A percentile compares a stretch with the other conserved stretches of the same genome.
These are phyloP conservation scores for Crioceris asparagi DNA, from an alignment of 2,888 invertebrate species.

Conservation along the genomic window DNA sequence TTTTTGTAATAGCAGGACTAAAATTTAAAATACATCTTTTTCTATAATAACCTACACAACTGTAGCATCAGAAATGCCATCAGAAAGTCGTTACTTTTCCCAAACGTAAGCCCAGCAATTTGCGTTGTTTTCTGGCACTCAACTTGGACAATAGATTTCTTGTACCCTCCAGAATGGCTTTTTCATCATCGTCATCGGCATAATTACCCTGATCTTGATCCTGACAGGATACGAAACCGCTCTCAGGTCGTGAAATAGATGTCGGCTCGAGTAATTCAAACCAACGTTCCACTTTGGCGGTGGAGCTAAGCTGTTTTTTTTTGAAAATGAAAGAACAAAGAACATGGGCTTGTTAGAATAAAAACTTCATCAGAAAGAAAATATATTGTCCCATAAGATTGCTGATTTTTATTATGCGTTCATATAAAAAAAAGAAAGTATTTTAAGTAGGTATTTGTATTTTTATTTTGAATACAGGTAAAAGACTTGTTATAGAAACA, in stretches of 20 bases:
- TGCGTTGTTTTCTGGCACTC: slow-evolving; percentile 59
- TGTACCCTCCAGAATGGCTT: slow-evolving; percentile 54
- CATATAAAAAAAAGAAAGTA: neutral
- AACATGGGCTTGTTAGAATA: too few species aligned
- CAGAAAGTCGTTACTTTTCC: slow-evolving; percentile 63
- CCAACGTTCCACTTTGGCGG: slow-evolving; percentile 73
- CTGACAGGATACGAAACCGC: slow-evolving; percentile 61
- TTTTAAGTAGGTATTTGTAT: too few species aligned
- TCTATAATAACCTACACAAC: neutral
- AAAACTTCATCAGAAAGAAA: too few species aligned
- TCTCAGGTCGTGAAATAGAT: slow-evolving; percentile 62
- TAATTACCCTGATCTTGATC: slow-evolving; percentile 47
- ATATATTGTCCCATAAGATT: too few species aligned
- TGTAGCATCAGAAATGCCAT: slow-evolving; percentile 26
- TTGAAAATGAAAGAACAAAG: too few species aligned
- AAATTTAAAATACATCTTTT: too few species aligned
- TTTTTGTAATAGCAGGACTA: neutral
- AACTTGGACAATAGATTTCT: slow-evolving; percentile 57
- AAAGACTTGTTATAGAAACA: neutral
- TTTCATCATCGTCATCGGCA: slow-evolving; percentile 46
- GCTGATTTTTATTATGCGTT: neutral
- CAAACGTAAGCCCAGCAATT: slow-evolving; percentile 56
- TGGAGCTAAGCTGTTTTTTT: slow-evolving; percentile 64
- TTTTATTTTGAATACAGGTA: too few species aligned
- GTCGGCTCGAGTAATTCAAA: slow-evolving; percentile 58